Evolutionary conservation across 2,113 vertebrate species (phyloP), one percentile per base, ranked within the genome.

Genomic region (Triplophysa dalaica): DNA sequence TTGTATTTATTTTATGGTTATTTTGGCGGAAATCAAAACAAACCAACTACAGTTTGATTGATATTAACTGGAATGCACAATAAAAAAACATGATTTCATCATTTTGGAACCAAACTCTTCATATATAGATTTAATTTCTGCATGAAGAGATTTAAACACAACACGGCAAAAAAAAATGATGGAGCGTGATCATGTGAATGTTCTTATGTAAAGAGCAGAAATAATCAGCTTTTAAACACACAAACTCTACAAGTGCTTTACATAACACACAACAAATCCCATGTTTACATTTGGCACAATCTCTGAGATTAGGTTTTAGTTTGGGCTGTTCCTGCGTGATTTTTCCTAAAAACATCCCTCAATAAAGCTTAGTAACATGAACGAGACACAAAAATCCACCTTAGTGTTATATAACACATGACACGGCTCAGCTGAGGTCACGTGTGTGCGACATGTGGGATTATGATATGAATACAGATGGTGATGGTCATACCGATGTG

Each of bases 401-500:
- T 43, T 8, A 43, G 1, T 43, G 43, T 43, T 43, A 43, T 43
- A 43, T 43, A 43, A 43, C 17, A 8, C n/a, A 62, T 70, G 13
- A 38, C 26, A 33, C 7, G 12, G 14, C 50, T 45, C 65, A 26
- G 52, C 22, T 8, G 22, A 63, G 26, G 22, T 50, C 8, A 79
- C 19, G 19, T 24, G 16, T n/a, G n/a, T n/a, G n/a, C n/a, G n/a
- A n/a, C n/a, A n/a, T n/a, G n/a, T n/a, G n/a, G n/a, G n/a, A n/a
- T n/a, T n/a, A n/a, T n/a, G n/a, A 65, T 21, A 43, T 58, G 66
- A 48, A 69, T 70, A 38, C 33, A 50, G 19, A 67, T 62, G 16
- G 22, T 17, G 29, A 43, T 56, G 13, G 83, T 74, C 92, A 94
- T 95, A 99, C 98, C 97, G 70, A 99, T 95, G 90, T 94, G 94